Percentiles rank a stretch among this genome's conserved stretches.
Evolutionary conservation across 64 coral and sea anemone genomes (phyloP).

Genomic region (Pocillopora verrucosa): DNA sequence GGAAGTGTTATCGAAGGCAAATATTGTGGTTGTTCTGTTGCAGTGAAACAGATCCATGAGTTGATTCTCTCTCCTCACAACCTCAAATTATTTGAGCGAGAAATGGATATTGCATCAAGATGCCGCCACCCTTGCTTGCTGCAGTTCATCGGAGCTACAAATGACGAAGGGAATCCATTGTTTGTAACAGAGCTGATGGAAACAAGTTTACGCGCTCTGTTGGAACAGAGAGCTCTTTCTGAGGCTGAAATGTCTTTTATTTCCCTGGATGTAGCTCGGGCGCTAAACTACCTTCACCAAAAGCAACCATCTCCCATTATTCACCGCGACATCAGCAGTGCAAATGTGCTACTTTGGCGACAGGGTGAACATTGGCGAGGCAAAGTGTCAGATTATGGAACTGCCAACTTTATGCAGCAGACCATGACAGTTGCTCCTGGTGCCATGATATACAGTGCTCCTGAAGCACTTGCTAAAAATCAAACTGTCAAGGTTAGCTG

Average conservation of each 20-base stretch:
- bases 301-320: slow-evolving; percentile 21
- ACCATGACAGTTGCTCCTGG: slow-evolving; percentile 13
- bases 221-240: neutral
- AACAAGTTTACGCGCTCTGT: slow-evolving; percentile 3
- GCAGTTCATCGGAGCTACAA: slow-evolving; percentile 34
- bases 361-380: neutral
- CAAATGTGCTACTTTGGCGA: slow-evolving; percentile 40
- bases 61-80: slow-evolving; percentile 46
- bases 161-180: slow-evolving; percentile 13
- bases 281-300: slow-evolving; percentile 37
- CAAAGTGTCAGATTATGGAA: slow-evolving; percentile 54
- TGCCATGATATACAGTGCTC: neutral
- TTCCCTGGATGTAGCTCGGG: slow-evolving; percentile 16
- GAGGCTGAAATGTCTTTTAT: neutral
- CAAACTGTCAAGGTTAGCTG: slow-evolving; percentile 8
- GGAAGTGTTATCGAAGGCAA: slow-evolving; percentile 12
- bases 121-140: slow-evolving; percentile 67
- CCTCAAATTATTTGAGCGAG: slow-evolving; percentile 28
- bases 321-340: slow-evolving; percentile 46
- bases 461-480: slow-evolving; percentile 2
- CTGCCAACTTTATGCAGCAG: neutral
- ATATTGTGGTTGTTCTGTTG: slow-evolving; percentile 38
- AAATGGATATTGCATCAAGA: slow-evolving; percentile 46
- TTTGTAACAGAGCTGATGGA: slow-evolving; percentile 38
- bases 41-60: slow-evolving; percentile 51